A percentile compares a stretch with the other conserved stretches of the same genome.
phyloP scores from a whole-genome alignment of 1,140 invertebrate species.

The Neodiprion lecontei region DNA sequence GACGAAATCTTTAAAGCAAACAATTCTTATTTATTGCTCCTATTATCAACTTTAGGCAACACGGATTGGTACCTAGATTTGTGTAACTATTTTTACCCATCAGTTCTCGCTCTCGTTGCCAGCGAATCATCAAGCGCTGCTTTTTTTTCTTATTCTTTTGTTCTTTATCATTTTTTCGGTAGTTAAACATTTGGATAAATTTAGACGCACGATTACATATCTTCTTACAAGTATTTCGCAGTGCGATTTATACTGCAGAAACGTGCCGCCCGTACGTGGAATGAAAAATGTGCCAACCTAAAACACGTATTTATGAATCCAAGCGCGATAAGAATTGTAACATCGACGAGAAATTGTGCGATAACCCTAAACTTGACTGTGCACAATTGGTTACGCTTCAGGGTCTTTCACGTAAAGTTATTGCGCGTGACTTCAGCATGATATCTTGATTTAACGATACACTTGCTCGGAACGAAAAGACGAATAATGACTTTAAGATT shows the following conservation, averaged over 20 bases:
- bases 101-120: too few species aligned
- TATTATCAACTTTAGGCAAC: not conserved
- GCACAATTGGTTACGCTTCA: not conserved
- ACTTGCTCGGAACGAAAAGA: not conserved
- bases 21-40: not conserved
- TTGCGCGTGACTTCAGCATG: not conserved
- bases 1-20: not conserved
- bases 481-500: not conserved
- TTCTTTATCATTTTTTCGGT: too few species aligned
- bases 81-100: not conserved
- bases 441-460: not conserved
- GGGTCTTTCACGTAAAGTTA: not conserved
- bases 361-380: slow-evolving; percentile 5
- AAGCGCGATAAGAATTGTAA: not conserved
- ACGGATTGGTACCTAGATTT: not conserved
- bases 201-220: too few species aligned
- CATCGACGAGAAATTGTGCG: not conserved
- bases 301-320: not conserved
- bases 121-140: too few species aligned
- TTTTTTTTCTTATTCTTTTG: too few species aligned
- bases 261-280: too few species aligned
- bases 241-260: too few species aligned
- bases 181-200: too few species aligned
- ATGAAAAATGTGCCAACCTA: not conserved
- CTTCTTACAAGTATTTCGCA: too few species aligned